A percentile compares a stretch with the other conserved stretches of the same genome.
phyloP scores from a whole-genome alignment of 2,888 invertebrate species.

The Melanophora roralis region DNA sequence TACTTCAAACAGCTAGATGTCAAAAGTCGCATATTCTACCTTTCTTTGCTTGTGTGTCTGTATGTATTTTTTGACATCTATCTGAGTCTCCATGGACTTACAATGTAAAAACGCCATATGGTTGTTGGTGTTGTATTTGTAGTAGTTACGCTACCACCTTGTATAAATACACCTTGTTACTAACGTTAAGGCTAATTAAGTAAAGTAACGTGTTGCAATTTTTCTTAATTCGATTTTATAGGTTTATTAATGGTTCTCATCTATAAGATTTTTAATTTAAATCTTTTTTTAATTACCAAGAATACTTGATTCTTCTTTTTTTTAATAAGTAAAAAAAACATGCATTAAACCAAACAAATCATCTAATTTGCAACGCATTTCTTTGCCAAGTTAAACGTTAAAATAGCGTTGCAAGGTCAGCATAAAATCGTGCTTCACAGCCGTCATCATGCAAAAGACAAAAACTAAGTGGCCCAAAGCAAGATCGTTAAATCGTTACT shows the following conservation, averaged over 20 bases:
- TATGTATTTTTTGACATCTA: no score
- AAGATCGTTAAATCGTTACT: constrained; percentile 30
- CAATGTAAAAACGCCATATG: no score
- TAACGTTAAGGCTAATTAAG: constrained; percentile 1
- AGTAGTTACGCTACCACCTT: no score
- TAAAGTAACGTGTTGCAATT: constrained; percentile 15
- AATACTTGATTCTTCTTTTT: constrained; percentile 1
- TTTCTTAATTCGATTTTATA: constrained; percentile 21
- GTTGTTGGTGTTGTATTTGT: no score
- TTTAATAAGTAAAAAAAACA: constrained; percentile 4
- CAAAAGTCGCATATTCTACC: no score
- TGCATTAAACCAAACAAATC: constrained; percentile 40
- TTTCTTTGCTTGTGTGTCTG: no score
- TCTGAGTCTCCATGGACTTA: no score
- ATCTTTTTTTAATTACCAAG: constrained; percentile 10
- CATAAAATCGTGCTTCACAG: constrained; percentile 55
- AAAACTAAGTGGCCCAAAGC: neutral
- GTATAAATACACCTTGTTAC: no score
- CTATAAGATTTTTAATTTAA: constrained; percentile 4
- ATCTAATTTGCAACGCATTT: constrained; percentile 62
- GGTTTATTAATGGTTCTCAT: constrained; percentile 43
- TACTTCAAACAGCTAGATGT: no score
- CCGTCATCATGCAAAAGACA: neutral
- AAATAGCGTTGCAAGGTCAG: constrained; percentile 60
- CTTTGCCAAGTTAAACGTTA: constrained; percentile 63